Conservation (phyloP, 2,797 vertebrate species). For the Pangasius djambal region DNA sequence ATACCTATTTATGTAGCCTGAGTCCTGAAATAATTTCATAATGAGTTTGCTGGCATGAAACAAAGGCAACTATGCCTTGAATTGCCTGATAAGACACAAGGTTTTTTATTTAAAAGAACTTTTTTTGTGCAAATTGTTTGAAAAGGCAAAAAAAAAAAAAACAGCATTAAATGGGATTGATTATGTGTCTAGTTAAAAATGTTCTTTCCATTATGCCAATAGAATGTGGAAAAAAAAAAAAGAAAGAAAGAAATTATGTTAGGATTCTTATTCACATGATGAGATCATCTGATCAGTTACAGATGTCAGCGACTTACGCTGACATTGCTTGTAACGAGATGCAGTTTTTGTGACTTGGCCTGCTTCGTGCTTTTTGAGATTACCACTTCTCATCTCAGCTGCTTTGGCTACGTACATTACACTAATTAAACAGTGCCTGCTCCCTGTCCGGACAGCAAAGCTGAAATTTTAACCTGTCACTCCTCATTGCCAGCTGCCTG, state of each 20-base stretch:
- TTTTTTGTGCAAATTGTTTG: constrained; percentile 31
- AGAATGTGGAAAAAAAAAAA: neutral
- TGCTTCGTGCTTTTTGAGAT: constrained; percentile 62
- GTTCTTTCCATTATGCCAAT: neutral
- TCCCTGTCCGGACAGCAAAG: constrained; percentile 64
- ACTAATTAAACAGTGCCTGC: constrained; percentile 75
- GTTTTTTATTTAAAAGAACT: constrained; percentile 56
- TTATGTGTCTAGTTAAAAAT: constrained; percentile 50
- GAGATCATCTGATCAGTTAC: constrained; percentile 45
- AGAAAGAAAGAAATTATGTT: neutral
- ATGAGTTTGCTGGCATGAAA: constrained; percentile 70
- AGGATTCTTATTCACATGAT: neutral
- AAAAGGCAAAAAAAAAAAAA: neutral
- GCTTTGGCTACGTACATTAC: constrained; percentile 75
- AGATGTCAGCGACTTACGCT: constrained; percentile 59
- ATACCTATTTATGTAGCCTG: constrained; percentile 72
- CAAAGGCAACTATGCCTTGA: constrained; percentile 66
- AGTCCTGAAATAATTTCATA: constrained; percentile 70
- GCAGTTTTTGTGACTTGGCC: constrained; percentile 61
- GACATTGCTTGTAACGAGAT: constrained; percentile 69
- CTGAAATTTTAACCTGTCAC: constrained; percentile 56
- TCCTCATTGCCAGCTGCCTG: constrained; percentile 66
- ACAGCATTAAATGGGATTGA: neutral
- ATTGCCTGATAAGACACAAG: constrained; percentile 57
- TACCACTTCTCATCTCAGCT: constrained; percentile 68